Conservation (phyloP, 2,888 invertebrate genomes). For the Gerris lacustris region DNA sequence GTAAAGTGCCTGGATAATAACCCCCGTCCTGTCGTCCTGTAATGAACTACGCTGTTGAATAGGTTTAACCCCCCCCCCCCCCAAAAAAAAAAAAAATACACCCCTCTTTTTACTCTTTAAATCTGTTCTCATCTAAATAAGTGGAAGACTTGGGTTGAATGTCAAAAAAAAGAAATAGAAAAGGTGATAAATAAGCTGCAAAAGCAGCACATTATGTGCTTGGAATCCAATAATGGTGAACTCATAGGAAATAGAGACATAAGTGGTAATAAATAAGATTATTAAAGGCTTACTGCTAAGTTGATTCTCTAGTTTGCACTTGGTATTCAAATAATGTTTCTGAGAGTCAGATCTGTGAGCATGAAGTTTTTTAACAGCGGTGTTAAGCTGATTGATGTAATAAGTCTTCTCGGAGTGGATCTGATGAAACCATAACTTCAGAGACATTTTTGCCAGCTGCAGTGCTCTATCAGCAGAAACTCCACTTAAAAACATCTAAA, state of each 20-base stretch:
- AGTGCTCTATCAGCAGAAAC: conserved; percentile 21
- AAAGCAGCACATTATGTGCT: too few relatives aligned
- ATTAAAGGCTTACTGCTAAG: neutral
- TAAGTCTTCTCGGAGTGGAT: conserved; percentile 16
- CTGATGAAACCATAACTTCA: conserved; percentile 23
- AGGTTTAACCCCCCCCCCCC: too few relatives aligned
- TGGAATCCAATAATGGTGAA: too few relatives aligned
- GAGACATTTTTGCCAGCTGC: conserved; percentile 15
- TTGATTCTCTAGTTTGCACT: neutral
- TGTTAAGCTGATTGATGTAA: conserved; percentile 10
- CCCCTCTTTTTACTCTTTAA: too few relatives aligned
- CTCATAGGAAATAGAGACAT: neutral
- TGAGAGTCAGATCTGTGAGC: conserved; percentile 11
- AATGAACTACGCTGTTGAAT: too few relatives aligned
- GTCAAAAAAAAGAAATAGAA: too few relatives aligned
- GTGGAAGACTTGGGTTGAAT: too few relatives aligned
- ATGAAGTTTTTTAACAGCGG: conserved; percentile 12
- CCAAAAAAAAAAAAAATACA: too few relatives aligned
- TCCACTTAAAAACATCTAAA: conserved; percentile 23
- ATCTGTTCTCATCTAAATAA: too few relatives aligned
- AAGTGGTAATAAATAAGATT: neutral
- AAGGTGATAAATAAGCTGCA: too few relatives aligned
- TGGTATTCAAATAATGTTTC: neutral
- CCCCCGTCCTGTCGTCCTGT: too few relatives aligned
- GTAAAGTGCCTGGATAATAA: too few relatives aligned